Base-by-base conservation (phyloP, 2,797 vertebrate genomes). In the Schizothorax lantsangensis region DNA sequence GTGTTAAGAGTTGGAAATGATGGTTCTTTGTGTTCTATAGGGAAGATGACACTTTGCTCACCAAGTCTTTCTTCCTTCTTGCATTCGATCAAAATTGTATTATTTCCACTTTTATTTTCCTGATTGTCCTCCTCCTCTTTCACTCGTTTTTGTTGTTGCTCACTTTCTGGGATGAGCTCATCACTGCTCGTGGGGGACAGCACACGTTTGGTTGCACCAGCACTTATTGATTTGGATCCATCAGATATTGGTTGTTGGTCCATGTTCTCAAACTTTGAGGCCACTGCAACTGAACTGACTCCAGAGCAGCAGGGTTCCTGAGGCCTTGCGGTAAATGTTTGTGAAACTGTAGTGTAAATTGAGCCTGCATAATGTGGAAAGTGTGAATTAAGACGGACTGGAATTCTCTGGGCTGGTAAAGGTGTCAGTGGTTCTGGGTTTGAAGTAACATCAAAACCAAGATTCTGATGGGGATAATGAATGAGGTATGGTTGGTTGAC, bases 301-400 rank as follows among this genome's bases (percentile, higher is more conserved):
- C 94, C 93, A 69, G 95, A 94, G 73, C 88, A 91, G 2, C 90
- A 73, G 11, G 90, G 91, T 84, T 94, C 94, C 82, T 95, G 96
- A 64, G 96, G 92, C 9, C 94, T 95, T 0, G 96, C 94, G 83
- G 96, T 95, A 88, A 95, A 92, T 83, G 96, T 95, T 92, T 97
- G 98, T 88, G 98, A 99, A 47, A 97, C 92, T 0, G 96, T 97
- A 33, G 98, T 99, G 88, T 99, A 99, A 95, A 99, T 98, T 8
- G 96, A 96, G 0, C 94, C 96, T 71, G 96, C 96, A 0, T 96
- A 95, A 81, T 93, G 95, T 0, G 97, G 95, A 92, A 97, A 96
- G 86, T 97, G 95, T 15, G 97, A 96, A 93, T 99, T 97, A 75
- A 97, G 95, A 89, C 97, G 97, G 15, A 99, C 97, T 0, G 97